Conservation (phyloP, 64 coral and sea anemone genomes). For the Porites lutea region DNA sequence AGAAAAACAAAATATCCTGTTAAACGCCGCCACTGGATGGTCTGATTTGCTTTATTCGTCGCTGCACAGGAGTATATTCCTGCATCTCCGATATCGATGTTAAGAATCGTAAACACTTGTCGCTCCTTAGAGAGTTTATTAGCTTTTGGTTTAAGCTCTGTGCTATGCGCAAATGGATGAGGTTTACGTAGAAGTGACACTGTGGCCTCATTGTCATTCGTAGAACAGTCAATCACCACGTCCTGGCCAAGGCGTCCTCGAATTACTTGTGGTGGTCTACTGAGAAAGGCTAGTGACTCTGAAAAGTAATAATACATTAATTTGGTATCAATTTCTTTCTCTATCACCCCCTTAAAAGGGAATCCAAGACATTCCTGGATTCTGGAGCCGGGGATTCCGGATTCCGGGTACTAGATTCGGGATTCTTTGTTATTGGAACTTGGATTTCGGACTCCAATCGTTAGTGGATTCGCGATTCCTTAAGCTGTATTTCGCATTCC, state of each 20-base stretch:
- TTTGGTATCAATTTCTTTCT: too few species aligned
- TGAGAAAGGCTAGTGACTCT: background rate
- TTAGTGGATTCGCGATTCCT: too few species aligned
- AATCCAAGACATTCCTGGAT: too few species aligned
- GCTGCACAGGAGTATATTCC: constrained; percentile 4
- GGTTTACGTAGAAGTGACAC: constrained; percentile 1
- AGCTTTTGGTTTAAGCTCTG: background rate
- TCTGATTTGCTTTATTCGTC: background rate
- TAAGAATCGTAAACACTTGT: background rate
- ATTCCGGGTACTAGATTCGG: too few species aligned
- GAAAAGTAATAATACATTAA: too few species aligned
- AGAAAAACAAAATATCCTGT: constrained; percentile 11
- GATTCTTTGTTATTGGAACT: too few species aligned
- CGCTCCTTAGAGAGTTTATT: constrained; percentile 14
- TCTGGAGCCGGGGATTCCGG: too few species aligned
- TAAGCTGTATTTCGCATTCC: too few species aligned
- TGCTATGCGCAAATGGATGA: background rate
- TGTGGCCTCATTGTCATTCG: background rate
- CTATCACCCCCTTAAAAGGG: too few species aligned
- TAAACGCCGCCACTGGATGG: background rate
- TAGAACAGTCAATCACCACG: background rate
- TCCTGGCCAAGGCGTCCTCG: background rate
- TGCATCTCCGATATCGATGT: background rate
- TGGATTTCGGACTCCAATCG: too few species aligned
- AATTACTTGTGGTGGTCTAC: background rate